These are phyloP conservation scores for Menidia beryllina DNA, from an alignment of 2,113 vertebrate species.

Conservation along the genomic window DNA sequence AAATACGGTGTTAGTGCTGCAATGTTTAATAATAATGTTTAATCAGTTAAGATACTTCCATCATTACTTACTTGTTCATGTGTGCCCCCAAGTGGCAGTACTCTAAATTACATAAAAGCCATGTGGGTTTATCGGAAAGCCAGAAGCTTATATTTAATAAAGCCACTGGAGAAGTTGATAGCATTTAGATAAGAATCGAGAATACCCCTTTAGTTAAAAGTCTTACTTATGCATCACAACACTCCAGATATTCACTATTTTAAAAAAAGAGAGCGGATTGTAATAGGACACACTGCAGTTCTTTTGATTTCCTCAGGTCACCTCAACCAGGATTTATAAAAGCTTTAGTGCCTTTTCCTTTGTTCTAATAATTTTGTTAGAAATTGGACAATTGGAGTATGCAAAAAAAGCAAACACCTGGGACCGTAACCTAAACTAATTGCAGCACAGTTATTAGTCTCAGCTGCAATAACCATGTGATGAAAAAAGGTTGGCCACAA, in stretches of 20 bases:
- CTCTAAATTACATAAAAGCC: slow-evolving; percentile 40
- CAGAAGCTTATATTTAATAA: slow-evolving; percentile 13
- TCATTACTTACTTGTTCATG: slow-evolving; percentile 71
- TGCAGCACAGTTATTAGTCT: slow-evolving; percentile 39
- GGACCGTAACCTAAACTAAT: slow-evolving; percentile 50
- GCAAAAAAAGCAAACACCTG: slow-evolving; percentile 53
- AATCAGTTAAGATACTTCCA: slow-evolving; percentile 39
- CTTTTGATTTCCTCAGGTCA: slow-evolving; percentile 10
- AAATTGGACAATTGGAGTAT: slow-evolving; percentile 33
- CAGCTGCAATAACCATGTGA: slow-evolving; percentile 48
- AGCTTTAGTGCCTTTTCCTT: slow-evolving; percentile 22
- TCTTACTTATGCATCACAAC: background rate
- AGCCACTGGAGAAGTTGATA: background rate
- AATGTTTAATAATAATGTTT: slow-evolving; percentile 48
- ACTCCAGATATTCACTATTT: background rate
- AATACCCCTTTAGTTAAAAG: background rate
- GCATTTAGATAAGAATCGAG: background rate
- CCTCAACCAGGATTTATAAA: background rate
- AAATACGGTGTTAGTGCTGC: slow-evolving; percentile 33
- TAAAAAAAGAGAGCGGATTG: background rate
- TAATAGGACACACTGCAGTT: background rate
- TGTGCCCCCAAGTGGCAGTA: slow-evolving; percentile 77
- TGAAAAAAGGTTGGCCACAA: slow-evolving; percentile 24
- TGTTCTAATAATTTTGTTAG: slow-evolving; percentile 11
- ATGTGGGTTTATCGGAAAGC: background rate